Evolutionary conservation across 2,113 vertebrate genomes (phyloP).

Genomic region (Gulo gulo): DNA sequence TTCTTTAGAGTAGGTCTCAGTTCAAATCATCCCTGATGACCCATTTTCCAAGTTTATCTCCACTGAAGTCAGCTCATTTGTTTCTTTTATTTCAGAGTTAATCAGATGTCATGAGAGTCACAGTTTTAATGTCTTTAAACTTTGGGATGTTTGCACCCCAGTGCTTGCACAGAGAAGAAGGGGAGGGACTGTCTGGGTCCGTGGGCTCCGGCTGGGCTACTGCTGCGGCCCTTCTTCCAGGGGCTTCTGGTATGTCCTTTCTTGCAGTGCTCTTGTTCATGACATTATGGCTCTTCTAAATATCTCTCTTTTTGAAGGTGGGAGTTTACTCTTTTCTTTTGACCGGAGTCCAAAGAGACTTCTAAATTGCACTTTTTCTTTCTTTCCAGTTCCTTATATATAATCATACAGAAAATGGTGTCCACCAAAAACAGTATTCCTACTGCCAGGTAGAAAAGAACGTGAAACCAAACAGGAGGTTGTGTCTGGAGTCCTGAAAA

Average conservation of each 20-base stretch:
- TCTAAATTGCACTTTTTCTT: constrained; percentile 42
- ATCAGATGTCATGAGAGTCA: not conserved
- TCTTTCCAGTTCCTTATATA: constrained; percentile 27
- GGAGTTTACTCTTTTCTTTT: not conserved
- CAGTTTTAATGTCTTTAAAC: not conserved
- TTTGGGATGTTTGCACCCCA: not conserved
- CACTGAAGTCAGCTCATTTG: not conserved
- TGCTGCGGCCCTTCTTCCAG: rapidly evolving
- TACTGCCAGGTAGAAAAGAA: not conserved
- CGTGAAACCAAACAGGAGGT: not conserved
- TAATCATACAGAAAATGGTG: constrained; percentile 31
- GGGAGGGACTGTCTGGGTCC: not conserved
- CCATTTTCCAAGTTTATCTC: not conserved
- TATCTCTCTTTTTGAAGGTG: not conserved
- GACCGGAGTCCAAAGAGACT: not conserved
- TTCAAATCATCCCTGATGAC: not conserved
- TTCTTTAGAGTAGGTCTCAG: not conserved
- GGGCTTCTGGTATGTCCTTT: not conserved
- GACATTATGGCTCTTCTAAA: not conserved
- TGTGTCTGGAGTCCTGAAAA: constrained; percentile 1
- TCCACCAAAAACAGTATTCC: constrained; percentile 34
- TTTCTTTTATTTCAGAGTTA: constrained; percentile 16
- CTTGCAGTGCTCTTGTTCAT: not conserved
- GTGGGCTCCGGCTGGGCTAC: rapidly evolving
- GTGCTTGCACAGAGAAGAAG: not conserved